phyloP scores from a whole-genome alignment of 2,113 vertebrate species.

The Megaceryle maxima region DNA sequence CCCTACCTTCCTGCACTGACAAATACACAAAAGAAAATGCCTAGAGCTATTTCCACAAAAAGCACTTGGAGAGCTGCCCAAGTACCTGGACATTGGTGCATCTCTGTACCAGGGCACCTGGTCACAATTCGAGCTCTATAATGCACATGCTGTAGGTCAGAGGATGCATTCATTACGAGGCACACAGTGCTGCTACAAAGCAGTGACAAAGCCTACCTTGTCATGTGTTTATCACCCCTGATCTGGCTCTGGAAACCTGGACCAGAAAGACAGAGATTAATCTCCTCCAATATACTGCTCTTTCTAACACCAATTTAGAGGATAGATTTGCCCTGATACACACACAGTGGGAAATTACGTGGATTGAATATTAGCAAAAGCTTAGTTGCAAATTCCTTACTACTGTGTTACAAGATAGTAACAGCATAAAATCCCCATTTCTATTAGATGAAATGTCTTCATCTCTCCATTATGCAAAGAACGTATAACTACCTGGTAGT shows the following conservation, averaged over 20 bases:
- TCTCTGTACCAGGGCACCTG: not conserved
- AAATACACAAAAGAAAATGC: not conserved
- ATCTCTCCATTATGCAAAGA: not conserved
- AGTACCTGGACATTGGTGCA: rapidly evolving
- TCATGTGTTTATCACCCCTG: not conserved
- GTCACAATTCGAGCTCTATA: not conserved
- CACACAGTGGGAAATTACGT: rapidly evolving
- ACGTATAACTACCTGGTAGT: not conserved
- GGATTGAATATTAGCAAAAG: not conserved
- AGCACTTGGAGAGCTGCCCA: not conserved
- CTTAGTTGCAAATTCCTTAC: not conserved
- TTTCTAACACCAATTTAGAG: not conserved
- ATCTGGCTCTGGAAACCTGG: not conserved
- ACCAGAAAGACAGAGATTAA: not conserved
- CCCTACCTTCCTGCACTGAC: not conserved
- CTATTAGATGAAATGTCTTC: not conserved
- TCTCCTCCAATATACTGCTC: not conserved
- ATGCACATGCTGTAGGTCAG: not conserved
- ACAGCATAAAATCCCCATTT: not conserved
- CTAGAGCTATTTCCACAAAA: not conserved
- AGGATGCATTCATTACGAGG: not conserved
- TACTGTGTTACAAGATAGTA: not conserved
- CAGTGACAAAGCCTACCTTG: rapidly evolving
- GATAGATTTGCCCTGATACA: not conserved
- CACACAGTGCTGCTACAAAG: not conserved